A percentile compares a stretch with the other conserved stretches of the same genome.
phyloP scores from a whole-genome alignment of 1,140 invertebrate genomes.

The Chelonus insularis region DNA sequence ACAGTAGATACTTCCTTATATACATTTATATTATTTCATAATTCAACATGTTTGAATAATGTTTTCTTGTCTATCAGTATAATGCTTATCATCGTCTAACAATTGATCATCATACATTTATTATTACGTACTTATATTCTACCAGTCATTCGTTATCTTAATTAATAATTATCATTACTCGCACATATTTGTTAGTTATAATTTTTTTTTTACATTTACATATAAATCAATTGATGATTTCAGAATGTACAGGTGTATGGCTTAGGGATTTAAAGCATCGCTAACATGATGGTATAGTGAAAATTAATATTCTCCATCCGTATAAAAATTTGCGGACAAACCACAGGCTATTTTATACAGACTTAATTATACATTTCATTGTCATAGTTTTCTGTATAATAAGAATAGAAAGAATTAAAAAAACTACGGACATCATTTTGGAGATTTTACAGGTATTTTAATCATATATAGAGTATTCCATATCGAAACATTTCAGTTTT shows the following conservation, averaged over 20 bases:
- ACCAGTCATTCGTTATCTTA: conserved; percentile 34
- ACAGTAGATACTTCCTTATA: conserved; percentile 32
- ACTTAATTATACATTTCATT: no score
- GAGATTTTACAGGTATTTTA: no score
- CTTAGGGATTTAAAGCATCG: conserved; percentile 4
- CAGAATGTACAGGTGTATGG: conserved; percentile 9
- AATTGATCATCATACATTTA: conserved; percentile 38
- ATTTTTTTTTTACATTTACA: conserved; percentile 12
- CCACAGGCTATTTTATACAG: no score
- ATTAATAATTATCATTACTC: neutral
- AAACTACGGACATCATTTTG: no score
- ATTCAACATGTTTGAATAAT: conserved; percentile 40
- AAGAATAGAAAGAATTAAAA: no score
- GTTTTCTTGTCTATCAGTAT: conserved; percentile 20
- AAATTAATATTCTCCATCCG: neutral
- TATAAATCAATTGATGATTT: conserved; percentile 1
- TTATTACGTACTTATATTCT: conserved; percentile 34
- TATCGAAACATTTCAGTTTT: no score
- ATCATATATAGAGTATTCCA: no score
- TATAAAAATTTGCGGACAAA: neutral
- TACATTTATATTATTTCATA: conserved; percentile 39
- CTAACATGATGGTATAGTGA: neutral
- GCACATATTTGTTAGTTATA: conserved; percentile 7
- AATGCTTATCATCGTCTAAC: conserved; percentile 35
- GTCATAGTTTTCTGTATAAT: no score